Evolutionary conservation across 1,140 invertebrate genomes (phyloP), one percentile per base, ranked within the genome.

Genomic region (Matsumurasca onukii): DNA sequence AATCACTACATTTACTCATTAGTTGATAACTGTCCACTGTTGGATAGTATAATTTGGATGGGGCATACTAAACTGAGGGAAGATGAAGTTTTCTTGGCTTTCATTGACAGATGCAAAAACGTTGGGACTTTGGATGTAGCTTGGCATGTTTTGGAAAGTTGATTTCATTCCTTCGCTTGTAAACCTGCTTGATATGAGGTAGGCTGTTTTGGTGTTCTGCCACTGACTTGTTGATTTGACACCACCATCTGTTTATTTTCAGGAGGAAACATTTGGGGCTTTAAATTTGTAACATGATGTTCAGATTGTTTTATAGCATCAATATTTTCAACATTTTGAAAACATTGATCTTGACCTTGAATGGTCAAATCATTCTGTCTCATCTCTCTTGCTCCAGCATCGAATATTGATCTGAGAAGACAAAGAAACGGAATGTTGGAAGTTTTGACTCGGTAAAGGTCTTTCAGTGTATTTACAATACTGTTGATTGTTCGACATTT

Each of bases 291-390:
- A 25, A 59, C 9, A 59, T 24, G 52, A n/a, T n/a, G 17, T 24
- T 55, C 57, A 31, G 5, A 5, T 17, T 59, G 13, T 45, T 66
- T 48, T 17, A 5, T 39, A 52, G 12, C 57, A 39, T 65, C 65
- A 3, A 45, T 34, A 29, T 25, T 65, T 39, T 69, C 68, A n/a
- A n/a, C n/a, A n/a, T n/a, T n/a, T n/a, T n/a, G n/a, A 57, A 69
- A 69, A 57, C 57, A 69, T 31, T 20, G 25, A 69, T 69, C 62
- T 34, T 48, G 27, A 20, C 64, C 59, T 39, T 64, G 31, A 1
- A 69, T 31, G 25, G 51, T 55, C 1, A 65, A 59, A 65, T 69
- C 68, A 69, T 24, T 52, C 45, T 69, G 68, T 30, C 66, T 69
- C n/a, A 69, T 55, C 52, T 69, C 68, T 30, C 22, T 65, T 65